Percentiles rank a stretch among this genome's conserved stretches.
These are phyloP conservation scores for Axis porcinus DNA, from an alignment of 2,113 vertebrate genomes.

Conservation along the genomic window DNA sequence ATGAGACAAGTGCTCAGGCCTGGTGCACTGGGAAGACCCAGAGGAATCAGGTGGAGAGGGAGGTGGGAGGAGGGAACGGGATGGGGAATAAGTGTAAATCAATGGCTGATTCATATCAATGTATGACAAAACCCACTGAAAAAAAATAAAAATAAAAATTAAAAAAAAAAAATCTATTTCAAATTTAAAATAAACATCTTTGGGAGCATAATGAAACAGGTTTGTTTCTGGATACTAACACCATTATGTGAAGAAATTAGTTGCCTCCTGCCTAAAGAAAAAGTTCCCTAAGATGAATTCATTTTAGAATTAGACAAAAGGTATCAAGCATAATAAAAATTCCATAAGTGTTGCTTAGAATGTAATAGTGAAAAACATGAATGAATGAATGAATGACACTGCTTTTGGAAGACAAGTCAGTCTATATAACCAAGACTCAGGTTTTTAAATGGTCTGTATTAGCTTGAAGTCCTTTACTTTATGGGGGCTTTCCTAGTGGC, in stretches of 20 bases:
- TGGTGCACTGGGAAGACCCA: too few relatives aligned
- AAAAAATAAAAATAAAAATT: too few relatives aligned
- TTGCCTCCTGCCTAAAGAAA: background rate
- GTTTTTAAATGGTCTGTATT: background rate
- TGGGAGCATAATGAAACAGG: background rate
- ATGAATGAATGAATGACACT: background rate
- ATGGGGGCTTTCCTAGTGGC: background rate
- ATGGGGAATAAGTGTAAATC: too few relatives aligned
- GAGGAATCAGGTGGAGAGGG: too few relatives aligned
- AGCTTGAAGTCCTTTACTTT: background rate
- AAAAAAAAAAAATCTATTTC: background rate
- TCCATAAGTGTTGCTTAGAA: background rate
- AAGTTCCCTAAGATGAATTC: background rate
- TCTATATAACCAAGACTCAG: background rate
- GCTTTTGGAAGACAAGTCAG: background rate
- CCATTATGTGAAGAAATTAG: background rate
- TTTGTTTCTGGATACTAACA: background rate
- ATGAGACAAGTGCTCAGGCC: too few relatives aligned
- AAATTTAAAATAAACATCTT: background rate
- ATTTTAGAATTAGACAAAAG: background rate
- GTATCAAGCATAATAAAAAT: background rate
- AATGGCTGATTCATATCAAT: too few relatives aligned
- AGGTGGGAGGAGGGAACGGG: too few relatives aligned
- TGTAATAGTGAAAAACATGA: background rate
- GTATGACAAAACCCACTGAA: too few relatives aligned